Conservation (phyloP, 2,113 vertebrate species). For the Sinocyclocheilus anophthalmus region DNA sequence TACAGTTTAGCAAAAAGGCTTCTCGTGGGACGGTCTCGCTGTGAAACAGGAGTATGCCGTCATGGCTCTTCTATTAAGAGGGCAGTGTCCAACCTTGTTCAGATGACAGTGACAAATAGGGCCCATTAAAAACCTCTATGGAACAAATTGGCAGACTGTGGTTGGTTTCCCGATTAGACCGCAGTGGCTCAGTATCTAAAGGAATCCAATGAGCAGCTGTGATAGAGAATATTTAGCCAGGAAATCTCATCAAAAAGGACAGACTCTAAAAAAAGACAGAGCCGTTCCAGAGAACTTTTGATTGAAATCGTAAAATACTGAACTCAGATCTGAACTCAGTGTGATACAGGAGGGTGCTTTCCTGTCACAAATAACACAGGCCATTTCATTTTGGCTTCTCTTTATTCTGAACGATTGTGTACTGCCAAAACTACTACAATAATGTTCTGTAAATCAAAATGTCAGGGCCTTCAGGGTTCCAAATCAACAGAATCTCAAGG, state of each 20-base stretch:
- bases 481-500: background rate
- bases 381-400: background rate
- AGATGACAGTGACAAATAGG: slow-evolving; percentile 60
- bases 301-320: slow-evolving; percentile 2
- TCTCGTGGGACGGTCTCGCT: slow-evolving; percentile 47
- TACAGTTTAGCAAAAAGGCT: slow-evolving; percentile 51
- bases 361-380: background rate
- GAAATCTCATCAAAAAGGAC: slow-evolving; percentile 2
- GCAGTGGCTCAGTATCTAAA: slow-evolving; percentile 36
- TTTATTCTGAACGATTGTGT: background rate
- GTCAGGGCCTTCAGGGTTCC: background rate
- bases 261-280: slow-evolving; percentile 6
- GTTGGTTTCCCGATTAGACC: slow-evolving; percentile 42
- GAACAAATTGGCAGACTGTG: slow-evolving; percentile 54
- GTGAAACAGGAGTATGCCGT: slow-evolving; percentile 47
- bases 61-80: slow-evolving; percentile 53
- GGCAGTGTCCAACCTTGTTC: slow-evolving; percentile 51
- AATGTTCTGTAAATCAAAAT: background rate
- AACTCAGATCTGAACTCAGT: background rate
- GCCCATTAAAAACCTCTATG: slow-evolving; percentile 57
- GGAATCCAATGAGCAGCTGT: slow-evolving; percentile 44
- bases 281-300: background rate
- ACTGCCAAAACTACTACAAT: background rate
- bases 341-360: background rate
- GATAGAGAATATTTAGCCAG: slow-evolving; percentile 44